Conservation (phyloP, 2,888 invertebrate genomes). For the Harmothoe impar region DNA sequence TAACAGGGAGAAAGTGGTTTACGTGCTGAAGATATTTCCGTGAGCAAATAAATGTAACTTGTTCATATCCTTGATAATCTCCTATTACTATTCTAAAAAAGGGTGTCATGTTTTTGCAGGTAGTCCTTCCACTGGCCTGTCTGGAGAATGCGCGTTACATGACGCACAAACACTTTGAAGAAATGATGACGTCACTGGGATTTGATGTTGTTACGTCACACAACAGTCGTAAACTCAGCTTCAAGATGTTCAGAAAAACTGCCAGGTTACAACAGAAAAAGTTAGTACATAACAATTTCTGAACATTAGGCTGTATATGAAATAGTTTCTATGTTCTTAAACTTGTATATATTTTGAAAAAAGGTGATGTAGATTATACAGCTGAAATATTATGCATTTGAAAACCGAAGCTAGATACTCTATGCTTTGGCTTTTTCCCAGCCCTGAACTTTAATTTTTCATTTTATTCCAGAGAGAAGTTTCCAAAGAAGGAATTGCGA, state of each 20-base stretch:
- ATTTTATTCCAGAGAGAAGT: conserved; percentile 4
- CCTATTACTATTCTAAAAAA: no score
- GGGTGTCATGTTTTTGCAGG: no score
- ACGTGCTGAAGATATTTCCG: no score
- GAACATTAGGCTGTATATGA: no score
- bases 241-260: conserved; percentile 44
- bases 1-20: no score
- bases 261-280: neutral
- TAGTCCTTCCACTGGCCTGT: conserved; percentile 61
- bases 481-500: conserved; percentile 42
- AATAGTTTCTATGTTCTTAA: no score
- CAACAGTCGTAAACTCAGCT: conserved; percentile 54
- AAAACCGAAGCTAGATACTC: neutral
- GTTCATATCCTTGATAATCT: no score
- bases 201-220: conserved; percentile 34
- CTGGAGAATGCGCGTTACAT: conserved; percentile 62
- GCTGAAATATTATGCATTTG: neutral
- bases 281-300: neutral
- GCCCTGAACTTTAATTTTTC: no score
- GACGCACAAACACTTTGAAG: conserved; percentile 17
- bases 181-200: conserved; percentile 51
- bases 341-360: neutral
- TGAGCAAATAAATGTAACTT: no score
- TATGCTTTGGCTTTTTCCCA: no score
- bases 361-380: neutral